phyloP scores from a whole-genome alignment of 2,888 invertebrate genomes.

The Adelognathus sp. region DNA sequence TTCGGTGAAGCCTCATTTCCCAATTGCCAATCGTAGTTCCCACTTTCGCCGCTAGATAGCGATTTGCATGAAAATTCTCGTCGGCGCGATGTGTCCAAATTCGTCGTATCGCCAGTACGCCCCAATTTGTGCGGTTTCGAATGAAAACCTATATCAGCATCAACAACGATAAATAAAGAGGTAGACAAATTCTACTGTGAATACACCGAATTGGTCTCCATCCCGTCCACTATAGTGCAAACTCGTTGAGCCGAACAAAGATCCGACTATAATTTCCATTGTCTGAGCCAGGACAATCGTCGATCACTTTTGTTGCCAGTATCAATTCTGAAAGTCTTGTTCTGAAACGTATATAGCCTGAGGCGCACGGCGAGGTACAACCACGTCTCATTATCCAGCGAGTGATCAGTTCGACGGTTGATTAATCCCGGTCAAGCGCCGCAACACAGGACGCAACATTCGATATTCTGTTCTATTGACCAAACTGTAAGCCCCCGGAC shows the following conservation, averaged over 20 bases:
- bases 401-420: slow-evolving; percentile 45
- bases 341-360: not conserved
- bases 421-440: slow-evolving; percentile 18
- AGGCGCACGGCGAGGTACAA: not conserved
- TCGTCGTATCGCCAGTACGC: slow-evolving; percentile 8
- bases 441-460: slow-evolving; percentile 21
- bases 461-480: slow-evolving; percentile 47
- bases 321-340: not conserved
- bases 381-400: slow-evolving; percentile 37
- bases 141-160: not conserved
- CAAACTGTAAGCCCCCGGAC: slow-evolving; percentile 39
- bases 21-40: too few relatives aligned
- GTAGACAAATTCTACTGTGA: not conserved
- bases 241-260: not conserved
- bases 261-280: not conserved
- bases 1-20: too few relatives aligned
- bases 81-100: too few relatives aligned
- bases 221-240: not conserved
- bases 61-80: too few relatives aligned
- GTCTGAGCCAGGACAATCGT: not conserved
- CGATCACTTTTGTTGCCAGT: not conserved
- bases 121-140: slow-evolving; percentile 29
- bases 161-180: not conserved
- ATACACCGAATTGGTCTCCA: not conserved
- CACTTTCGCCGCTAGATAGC: too few relatives aligned